Conservation (phyloP, 37 sponge, comb jelly and placozoan species). For the Amphimedon queenslandica region DNA sequence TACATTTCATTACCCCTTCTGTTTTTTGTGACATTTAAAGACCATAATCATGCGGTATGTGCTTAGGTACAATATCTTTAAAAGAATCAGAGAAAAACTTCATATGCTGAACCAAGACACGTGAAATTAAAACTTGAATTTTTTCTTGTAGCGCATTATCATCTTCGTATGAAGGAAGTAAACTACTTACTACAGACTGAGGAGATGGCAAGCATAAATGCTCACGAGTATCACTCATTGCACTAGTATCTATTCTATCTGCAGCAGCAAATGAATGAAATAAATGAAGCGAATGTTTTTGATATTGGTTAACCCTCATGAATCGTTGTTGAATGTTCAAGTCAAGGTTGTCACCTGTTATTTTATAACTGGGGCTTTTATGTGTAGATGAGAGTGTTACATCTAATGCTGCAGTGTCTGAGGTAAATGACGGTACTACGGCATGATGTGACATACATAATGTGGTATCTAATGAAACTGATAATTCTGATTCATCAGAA, state of each 20-base stretch:
- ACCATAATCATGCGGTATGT: constrained; percentile 19
- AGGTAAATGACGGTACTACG: background rate
- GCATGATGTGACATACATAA: too few relatives aligned
- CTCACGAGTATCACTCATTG: background rate
- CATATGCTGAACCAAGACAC: constrained; percentile 17
- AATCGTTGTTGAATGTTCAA: background rate
- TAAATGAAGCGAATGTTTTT: background rate
- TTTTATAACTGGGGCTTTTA: background rate
- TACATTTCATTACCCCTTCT: constrained; percentile 24
- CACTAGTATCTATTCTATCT: constrained; percentile 24
- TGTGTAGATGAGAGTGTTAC: background rate
- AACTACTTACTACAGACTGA: constrained; percentile 1
- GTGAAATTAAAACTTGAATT: constrained; percentile 20
- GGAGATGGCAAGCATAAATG: background rate
- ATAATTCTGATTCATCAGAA: too few relatives aligned
- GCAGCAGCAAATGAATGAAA: constrained; percentile 23
- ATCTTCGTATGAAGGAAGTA: constrained; percentile 36
- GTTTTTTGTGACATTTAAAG: constrained; percentile 16
- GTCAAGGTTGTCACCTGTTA: constrained; percentile 22
- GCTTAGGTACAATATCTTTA: constrained; percentile 24
- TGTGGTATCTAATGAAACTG: too few relatives aligned
- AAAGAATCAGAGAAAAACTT: constrained; percentile 16
- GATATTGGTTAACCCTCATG: background rate
- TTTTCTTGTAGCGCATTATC: constrained; percentile 10
- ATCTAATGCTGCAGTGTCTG: background rate